Evolutionary conservation across 2,888 invertebrate genomes (phyloP).

Genomic region (Lasioglossum leucozonium): DNA sequence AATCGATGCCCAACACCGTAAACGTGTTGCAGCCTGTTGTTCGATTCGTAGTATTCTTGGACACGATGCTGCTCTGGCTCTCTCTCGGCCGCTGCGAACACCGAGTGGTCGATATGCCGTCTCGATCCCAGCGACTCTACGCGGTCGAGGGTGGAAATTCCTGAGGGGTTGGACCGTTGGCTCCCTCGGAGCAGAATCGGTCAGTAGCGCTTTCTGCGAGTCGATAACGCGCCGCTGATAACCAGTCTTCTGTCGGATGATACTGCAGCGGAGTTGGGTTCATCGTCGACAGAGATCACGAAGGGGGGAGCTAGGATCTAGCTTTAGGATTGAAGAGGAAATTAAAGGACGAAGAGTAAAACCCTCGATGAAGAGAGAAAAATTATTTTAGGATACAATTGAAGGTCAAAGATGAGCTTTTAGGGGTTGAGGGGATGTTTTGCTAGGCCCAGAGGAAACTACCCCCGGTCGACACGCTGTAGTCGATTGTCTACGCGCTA

Average conservation of each 20-base stretch:
- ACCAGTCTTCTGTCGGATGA: conserved; percentile 52
- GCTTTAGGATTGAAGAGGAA: not conserved
- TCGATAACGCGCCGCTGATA: conserved; percentile 68
- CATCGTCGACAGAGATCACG: not conserved
- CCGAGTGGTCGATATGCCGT: conserved; percentile 78
- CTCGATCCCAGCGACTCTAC: conserved; percentile 77
- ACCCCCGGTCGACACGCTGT: not conserved
- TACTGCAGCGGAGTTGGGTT: conserved; percentile 38
- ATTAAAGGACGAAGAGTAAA: not conserved
- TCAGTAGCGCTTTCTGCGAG: conserved; percentile 37
- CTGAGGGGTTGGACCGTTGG: conserved; percentile 50
- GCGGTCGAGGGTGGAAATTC: conserved; percentile 67
- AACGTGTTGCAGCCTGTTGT: conserved; percentile 39
- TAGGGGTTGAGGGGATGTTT: not conserved
- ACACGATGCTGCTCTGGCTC: conserved; percentile 56
- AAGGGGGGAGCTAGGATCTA: not conserved
- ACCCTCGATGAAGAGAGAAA: not conserved
- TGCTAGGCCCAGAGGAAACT: not conserved
- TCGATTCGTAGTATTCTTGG: conserved; percentile 62
- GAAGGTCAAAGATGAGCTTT: not conserved
- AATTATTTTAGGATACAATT: not conserved
- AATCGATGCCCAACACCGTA: conserved; percentile 5
- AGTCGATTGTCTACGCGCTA: not conserved
- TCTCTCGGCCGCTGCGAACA: conserved; percentile 63
- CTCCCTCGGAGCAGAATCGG: conserved; percentile 46